Conservation (phyloP, 2,888 invertebrate species). For the Agrochola circellaris region DNA sequence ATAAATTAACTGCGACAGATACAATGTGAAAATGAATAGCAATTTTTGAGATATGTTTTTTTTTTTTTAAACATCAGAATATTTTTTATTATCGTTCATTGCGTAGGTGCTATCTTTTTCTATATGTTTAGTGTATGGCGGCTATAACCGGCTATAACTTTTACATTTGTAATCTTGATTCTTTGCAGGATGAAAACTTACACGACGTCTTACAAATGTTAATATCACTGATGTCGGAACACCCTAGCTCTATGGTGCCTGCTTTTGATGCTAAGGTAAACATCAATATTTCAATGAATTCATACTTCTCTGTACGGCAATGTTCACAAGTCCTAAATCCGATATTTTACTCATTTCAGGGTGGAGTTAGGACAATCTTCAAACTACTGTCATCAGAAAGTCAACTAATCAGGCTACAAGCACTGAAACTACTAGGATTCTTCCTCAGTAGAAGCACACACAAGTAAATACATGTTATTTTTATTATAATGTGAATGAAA, state of each 20-base stretch:
- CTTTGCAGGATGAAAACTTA: conserved; percentile 97
- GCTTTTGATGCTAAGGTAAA: conserved; percentile 97
- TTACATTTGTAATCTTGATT: neutral
- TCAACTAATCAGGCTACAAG: conserved; percentile 98
- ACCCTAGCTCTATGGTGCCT: conserved; percentile 99
- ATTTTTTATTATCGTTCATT: neutral
- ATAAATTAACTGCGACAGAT: neutral
- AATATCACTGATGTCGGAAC: conserved; percentile 99
- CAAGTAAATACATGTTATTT: conserved; percentile 92
- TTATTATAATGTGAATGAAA: neutral
- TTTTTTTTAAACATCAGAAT: too few species aligned
- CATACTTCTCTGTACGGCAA: neutral
- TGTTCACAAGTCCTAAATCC: neutral
- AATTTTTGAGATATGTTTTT: neutral
- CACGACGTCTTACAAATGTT: conserved; percentile 99
- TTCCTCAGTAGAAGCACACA: conserved; percentile 99
- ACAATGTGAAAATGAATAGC: neutral
- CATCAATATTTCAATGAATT: neutral
- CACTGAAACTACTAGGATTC: conserved; percentile 98
- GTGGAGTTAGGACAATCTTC: conserved; percentile 98
- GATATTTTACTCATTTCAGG: conserved; percentile 79
- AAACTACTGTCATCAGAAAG: conserved; percentile 98
- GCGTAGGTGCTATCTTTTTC: too few species aligned
- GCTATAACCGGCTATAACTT: neutral
- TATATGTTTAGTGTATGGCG: too few species aligned